Evolutionary conservation across 2,888 invertebrate genomes (phyloP).

Genomic region (Anaspis maculata): DNA sequence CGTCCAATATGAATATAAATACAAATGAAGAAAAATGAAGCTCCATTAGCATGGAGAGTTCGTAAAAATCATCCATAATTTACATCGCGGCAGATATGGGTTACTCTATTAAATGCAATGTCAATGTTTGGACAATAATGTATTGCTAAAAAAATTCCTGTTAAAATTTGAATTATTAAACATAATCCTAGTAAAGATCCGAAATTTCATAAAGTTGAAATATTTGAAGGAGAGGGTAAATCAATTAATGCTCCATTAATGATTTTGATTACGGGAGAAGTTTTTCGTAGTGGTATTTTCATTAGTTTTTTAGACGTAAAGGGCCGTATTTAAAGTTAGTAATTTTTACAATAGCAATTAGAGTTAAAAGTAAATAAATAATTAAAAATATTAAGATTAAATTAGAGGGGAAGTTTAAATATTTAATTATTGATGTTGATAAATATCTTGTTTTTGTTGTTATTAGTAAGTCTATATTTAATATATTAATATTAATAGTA

Average conservation of each 20-base stretch:
- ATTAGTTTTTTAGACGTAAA: conserved; percentile 45
- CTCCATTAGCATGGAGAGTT: conserved; percentile 61
- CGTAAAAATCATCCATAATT: conserved; percentile 62
- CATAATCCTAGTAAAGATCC: conserved; percentile 57
- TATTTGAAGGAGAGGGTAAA: conserved; percentile 53
- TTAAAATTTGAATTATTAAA: conserved; percentile 57
- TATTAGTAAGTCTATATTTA: conserved; percentile 9
- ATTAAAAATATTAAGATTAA: conserved; percentile 47
- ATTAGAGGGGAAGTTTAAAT: conserved; percentile 47
- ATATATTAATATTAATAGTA: conserved; percentile 19
- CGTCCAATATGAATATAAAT: conserved; percentile 61
- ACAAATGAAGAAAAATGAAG: conserved; percentile 64
- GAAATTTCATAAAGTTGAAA: conserved; percentile 60
- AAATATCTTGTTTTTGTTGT: conserved; percentile 8
- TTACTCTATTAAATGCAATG: conserved; percentile 57
- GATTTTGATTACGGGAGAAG: conserved; percentile 49
- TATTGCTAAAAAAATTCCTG: conserved; percentile 62
- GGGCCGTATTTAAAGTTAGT: conserved; percentile 49
- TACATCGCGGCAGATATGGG: conserved; percentile 63
- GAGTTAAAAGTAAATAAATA: conserved; percentile 51
- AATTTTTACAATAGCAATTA: conserved; percentile 53
- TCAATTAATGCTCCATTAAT: conserved; percentile 52
- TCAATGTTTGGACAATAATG: conserved; percentile 58
- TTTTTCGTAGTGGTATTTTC: conserved; percentile 44
- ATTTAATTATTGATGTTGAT: conserved; percentile 45